A percentile compares a stretch with the other conserved stretches of the same genome.
phyloP scores from a whole-genome alignment of 2,888 invertebrate genomes.

The Eristalis tenax region DNA sequence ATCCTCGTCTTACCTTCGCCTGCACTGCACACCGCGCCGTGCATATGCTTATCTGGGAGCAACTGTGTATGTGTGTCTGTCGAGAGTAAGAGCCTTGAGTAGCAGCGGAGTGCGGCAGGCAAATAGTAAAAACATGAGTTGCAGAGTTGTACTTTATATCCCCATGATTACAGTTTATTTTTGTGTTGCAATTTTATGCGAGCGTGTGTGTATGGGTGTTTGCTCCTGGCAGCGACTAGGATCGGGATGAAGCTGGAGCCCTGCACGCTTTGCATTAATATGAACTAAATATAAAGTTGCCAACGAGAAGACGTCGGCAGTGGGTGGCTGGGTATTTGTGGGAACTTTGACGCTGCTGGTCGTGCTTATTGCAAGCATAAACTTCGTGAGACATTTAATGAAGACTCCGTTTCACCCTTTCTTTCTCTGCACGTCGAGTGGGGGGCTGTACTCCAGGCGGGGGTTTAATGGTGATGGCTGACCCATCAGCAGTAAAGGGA shows the following conservation, averaged over 20 bases:
- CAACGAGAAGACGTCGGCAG: neutral
- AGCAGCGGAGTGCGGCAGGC: neutral
- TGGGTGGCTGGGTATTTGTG: neutral
- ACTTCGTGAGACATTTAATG: slow-evolving; percentile 60
- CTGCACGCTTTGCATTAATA: slow-evolving; percentile 68
- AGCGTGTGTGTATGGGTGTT: neutral
- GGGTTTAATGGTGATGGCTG: neutral
- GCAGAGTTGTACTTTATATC: slow-evolving; percentile 43
- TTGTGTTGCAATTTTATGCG: slow-evolving; percentile 52
- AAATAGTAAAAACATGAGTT: slow-evolving; percentile 36
- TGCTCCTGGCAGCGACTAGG: neutral
- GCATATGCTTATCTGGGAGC: neutral
- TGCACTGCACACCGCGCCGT: neutral
- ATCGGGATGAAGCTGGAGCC: slow-evolving; percentile 2
- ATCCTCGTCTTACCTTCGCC: neutral
- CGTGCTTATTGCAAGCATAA: slow-evolving; percentile 58
- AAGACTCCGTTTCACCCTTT: slow-evolving; percentile 21
- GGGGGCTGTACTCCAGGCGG: neutral
- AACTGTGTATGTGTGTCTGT: neutral
- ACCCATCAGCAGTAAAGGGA: neutral
- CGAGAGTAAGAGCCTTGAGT: neutral
- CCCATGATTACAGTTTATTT: slow-evolving; percentile 58
- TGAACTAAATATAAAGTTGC: slow-evolving; percentile 62
- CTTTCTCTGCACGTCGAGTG: neutral
- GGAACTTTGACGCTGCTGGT: neutral